Evolutionary conservation across 2,797 vertebrate genomes (phyloP).

Genomic region (Lemur catta): DNA sequence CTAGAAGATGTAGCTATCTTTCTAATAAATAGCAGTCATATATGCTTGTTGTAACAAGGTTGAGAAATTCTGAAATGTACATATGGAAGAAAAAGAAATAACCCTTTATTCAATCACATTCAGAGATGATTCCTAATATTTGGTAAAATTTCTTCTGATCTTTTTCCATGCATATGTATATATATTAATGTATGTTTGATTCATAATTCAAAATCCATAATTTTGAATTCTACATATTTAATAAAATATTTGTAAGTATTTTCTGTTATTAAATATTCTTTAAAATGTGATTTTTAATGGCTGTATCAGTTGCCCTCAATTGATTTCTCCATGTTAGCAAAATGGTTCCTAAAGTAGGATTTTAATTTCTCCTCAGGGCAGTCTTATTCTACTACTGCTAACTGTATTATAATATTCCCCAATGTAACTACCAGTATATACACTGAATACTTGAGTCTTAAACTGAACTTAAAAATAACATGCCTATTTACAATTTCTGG

Average conservation of each 20-base stretch:
- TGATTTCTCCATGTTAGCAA: conserved; percentile 8
- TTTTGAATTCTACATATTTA: neutral
- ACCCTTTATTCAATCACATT: neutral
- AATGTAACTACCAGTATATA: neutral
- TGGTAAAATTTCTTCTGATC: neutral
- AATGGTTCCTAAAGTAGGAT: neutral
- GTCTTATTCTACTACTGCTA: neutral
- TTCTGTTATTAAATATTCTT: neutral
- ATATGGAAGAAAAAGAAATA: neutral
- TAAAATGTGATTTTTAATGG: neutral
- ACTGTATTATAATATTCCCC: neutral
- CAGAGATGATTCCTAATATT: neutral
- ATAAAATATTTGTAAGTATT: neutral
- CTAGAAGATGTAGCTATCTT: neutral
- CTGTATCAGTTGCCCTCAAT: neutral
- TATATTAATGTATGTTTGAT: neutral
- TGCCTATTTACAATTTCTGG: neutral
- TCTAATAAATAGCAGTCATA: neutral
- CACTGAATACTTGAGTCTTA: neutral
- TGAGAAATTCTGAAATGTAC: neutral
- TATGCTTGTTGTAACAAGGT: neutral
- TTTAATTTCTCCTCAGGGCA: neutral
- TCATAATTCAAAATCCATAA: neutral
- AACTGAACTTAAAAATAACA: conserved; percentile 11
- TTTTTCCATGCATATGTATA: neutral